Evolutionary conservation across 2,113 vertebrate species (phyloP).

Genomic region (Upupa epops): DNA sequence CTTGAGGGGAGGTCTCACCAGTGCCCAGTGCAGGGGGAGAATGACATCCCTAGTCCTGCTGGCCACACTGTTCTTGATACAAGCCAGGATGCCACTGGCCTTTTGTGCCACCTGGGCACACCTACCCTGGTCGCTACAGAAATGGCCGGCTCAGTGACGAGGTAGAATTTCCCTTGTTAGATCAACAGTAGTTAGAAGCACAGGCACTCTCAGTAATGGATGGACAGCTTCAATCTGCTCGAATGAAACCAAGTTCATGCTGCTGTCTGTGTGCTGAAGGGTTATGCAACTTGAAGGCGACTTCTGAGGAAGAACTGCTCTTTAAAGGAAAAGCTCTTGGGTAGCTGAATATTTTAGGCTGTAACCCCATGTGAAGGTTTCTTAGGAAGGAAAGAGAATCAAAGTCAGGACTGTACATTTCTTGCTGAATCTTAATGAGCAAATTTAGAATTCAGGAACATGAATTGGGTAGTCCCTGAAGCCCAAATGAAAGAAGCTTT

Average conservation of each 20-base stretch:
- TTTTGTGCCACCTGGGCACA: no score
- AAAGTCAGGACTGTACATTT: background rate
- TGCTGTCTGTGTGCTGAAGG: background rate
- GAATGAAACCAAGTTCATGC: background rate
- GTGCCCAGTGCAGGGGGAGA: no score
- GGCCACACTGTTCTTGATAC: no score
- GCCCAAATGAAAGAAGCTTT: constrained; percentile 19
- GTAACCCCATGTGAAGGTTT: background rate
- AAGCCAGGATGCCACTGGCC: no score
- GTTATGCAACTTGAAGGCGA: background rate
- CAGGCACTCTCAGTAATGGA: background rate
- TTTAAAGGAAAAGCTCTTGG: background rate
- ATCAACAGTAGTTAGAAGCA: background rate
- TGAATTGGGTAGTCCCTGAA: constrained; percentile 12
- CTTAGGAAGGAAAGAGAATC: background rate
- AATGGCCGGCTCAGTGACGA: background rate
- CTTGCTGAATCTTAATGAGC: constrained; percentile 17
- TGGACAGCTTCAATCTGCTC: background rate
- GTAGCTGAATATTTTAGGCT: constrained; percentile 17
- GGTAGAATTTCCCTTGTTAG: background rate
- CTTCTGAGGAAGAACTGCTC: background rate
- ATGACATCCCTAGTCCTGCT: no score
- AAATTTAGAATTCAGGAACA: constrained; percentile 1
- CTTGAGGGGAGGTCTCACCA: no score
- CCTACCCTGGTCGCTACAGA: background rate